Percentiles rank a stretch among this genome's conserved stretches.
Conservation (phyloP, 1,140 invertebrate species). For the Littorina saxatilis region DNA sequence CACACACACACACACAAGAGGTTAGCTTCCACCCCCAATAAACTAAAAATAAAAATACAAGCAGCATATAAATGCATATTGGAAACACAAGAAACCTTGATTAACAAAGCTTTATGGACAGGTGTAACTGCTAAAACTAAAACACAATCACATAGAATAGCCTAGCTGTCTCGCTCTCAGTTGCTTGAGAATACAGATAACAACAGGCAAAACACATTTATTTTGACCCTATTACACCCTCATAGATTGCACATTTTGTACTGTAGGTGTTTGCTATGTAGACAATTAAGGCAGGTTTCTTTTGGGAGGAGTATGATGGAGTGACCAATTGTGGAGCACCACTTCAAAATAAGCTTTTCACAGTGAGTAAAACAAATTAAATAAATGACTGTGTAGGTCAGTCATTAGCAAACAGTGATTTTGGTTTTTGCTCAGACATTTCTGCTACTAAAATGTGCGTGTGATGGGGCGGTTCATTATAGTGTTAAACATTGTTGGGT, state of each 20-base stretch:
- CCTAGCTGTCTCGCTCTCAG: not conserved
- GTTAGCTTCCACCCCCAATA: not conserved
- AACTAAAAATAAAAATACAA: not conserved
- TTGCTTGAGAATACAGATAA: too few relatives aligned
- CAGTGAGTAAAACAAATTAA: not conserved
- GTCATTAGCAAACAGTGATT: too few relatives aligned
- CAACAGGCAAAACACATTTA: not conserved
- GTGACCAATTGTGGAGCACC: not conserved
- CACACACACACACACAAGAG: too few relatives aligned
- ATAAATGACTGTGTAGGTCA: not conserved
- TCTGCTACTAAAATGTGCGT: too few relatives aligned
- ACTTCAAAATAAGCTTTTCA: constrained; percentile 3
- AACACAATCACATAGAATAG: not conserved
- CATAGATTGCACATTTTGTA: too few relatives aligned
- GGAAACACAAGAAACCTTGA: too few relatives aligned
- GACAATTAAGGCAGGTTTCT: not conserved
- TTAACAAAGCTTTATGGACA: too few relatives aligned
- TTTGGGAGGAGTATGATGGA: too few relatives aligned
- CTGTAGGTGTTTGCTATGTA: too few relatives aligned
- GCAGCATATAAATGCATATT: not conserved
- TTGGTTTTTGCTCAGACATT: too few relatives aligned
- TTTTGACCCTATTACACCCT: not conserved
- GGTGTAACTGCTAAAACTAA: not conserved
- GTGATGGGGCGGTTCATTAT: too few relatives aligned
- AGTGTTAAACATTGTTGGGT: too few relatives aligned